Percentiles rank a stretch among this genome's conserved stretches.
These are phyloP conservation scores for Riptortus pedestris DNA, from an alignment of 1,140 invertebrate species.

Conservation along the genomic window DNA sequence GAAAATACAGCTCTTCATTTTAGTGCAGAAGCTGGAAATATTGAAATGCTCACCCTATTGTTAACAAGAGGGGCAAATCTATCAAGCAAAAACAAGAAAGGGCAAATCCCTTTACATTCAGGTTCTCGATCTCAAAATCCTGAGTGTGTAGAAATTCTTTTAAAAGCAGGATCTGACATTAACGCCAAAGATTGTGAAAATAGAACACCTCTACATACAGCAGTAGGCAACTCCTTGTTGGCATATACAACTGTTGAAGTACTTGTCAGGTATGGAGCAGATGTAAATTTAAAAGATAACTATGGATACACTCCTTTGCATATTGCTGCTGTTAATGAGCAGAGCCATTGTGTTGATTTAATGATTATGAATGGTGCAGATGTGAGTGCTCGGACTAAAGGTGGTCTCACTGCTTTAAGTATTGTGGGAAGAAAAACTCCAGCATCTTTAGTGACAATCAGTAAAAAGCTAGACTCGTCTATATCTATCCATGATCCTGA, in stretches of 20 bases:
- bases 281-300: slow-evolving; percentile 74
- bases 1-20: slow-evolving; percentile 61
- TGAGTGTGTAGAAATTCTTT: slow-evolving; percentile 62
- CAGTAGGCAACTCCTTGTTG: slow-evolving; percentile 60
- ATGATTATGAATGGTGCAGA: slow-evolving; percentile 73
- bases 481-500: slow-evolving; percentile 67
- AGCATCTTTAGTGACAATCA: slow-evolving; percentile 63
- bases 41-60: slow-evolving; percentile 54
- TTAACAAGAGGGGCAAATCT: slow-evolving; percentile 61
- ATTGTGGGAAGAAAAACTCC: slow-evolving; percentile 73
- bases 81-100: slow-evolving; percentile 56
- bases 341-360: slow-evolving; percentile 71
- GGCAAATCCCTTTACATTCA: slow-evolving; percentile 66
- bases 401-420: slow-evolving; percentile 67
- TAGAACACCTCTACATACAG: slow-evolving; percentile 63
- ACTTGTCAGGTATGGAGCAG: slow-evolving; percentile 62
- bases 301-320: slow-evolving; percentile 84
- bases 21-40: slow-evolving; percentile 60
- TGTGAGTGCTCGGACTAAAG: slow-evolving; percentile 69
- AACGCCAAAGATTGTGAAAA: slow-evolving; percentile 66
- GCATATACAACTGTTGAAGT: slow-evolving; percentile 64
- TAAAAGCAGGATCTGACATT: slow-evolving; percentile 59
- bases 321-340: slow-evolving; percentile 70
- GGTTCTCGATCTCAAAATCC: slow-evolving; percentile 62
- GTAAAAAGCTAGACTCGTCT: slow-evolving; percentile 62